phyloP scores from a whole-genome alignment of 1,140 invertebrate genomes.

The Nasonia vitripennis region DNA sequence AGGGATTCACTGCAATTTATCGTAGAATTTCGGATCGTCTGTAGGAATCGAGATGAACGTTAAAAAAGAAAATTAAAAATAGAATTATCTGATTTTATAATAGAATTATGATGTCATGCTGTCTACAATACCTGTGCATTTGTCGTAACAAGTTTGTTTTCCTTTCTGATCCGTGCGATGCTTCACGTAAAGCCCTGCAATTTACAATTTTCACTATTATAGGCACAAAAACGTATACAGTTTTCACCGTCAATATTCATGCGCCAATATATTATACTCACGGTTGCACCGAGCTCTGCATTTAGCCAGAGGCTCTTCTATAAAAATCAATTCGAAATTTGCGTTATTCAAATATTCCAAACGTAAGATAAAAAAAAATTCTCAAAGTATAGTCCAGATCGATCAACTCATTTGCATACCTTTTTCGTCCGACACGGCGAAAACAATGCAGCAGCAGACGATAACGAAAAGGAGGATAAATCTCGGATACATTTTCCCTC shows the following conservation, averaged over 20 bases:
- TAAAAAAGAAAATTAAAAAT: neutral
- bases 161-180: neutral
- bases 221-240: neutral
- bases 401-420: neutral
- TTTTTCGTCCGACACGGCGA: neutral
- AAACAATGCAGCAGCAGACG: neutral
- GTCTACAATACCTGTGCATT: constrained; percentile 4
- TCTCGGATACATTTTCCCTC: neutral
- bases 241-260: neutral
- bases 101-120: neutral
- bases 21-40: neutral
- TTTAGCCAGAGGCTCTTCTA: neutral
- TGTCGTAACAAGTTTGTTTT: constrained; percentile 18
- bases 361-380: neutral
- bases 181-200: constrained; percentile 8
- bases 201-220: neutral
- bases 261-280: neutral
- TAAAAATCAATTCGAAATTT: neutral
- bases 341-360: neutral
- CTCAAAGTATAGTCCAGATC: neutral
- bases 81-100: neutral
- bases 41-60: neutral
- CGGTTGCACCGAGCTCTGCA: neutral
- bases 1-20: neutral
- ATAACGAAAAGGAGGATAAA: neutral